Percentiles rank a stretch among this genome's conserved stretches.
Evolutionary conservation across 2,797 vertebrate genomes (phyloP).

Genomic region (Diglossa cyanea): DNA sequence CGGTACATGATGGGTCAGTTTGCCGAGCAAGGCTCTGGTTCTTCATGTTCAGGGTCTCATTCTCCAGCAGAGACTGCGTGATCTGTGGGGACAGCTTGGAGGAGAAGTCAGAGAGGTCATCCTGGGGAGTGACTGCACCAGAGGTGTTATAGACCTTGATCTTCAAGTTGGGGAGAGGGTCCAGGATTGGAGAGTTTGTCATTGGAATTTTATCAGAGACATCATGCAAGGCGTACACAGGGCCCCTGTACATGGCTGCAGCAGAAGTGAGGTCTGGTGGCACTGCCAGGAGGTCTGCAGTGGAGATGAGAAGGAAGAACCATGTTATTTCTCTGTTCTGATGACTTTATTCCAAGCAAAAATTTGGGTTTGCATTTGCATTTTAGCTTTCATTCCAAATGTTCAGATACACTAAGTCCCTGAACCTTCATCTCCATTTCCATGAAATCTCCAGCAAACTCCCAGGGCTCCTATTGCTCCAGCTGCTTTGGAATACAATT

Average conservation of each 20-base stretch:
- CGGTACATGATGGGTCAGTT: slow-evolving; percentile 91
- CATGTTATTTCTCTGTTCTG: neutral
- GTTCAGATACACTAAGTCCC: neutral
- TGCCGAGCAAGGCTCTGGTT: slow-evolving; percentile 91
- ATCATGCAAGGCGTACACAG: slow-evolving; percentile 93
- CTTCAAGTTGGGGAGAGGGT: slow-evolving; percentile 94
- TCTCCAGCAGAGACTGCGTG: slow-evolving; percentile 90
- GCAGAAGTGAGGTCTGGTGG: slow-evolving; percentile 96
- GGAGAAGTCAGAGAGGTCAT: slow-evolving; percentile 90
- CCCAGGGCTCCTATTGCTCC: neutral
- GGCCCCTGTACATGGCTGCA: slow-evolving; percentile 94
- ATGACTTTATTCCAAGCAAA: neutral
- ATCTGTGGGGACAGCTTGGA: slow-evolving; percentile 93
- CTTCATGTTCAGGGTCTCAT: slow-evolving; percentile 88
- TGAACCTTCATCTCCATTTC: neutral
- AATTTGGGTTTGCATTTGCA: neutral
- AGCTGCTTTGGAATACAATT: neutral
- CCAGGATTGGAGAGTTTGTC: slow-evolving; percentile 96
- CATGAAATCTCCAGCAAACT: neutral
- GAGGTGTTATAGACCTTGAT: slow-evolving; percentile 97
- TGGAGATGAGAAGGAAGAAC: slow-evolving; percentile 3
- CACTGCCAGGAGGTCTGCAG: slow-evolving; percentile 88
- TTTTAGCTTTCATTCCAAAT: neutral
- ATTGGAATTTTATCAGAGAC: slow-evolving; percentile 98
- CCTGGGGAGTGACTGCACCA: slow-evolving; percentile 90